Evolutionary conservation across 2,888 invertebrate genomes (phyloP).

Genomic region (Kryphioiulus occultus): DNA sequence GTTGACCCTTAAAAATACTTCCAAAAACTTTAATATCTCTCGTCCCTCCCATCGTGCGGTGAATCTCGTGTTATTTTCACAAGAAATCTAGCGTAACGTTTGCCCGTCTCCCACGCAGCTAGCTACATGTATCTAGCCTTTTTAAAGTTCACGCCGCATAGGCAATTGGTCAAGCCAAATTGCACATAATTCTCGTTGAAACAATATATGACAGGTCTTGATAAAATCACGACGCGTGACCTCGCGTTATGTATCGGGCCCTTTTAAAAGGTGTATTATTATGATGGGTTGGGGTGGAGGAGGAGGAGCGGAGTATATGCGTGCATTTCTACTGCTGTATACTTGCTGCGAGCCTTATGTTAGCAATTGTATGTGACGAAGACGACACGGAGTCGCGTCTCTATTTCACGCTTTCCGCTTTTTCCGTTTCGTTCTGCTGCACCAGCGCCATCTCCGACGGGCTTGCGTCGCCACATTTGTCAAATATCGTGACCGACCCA

Average conservation of each 20-base stretch:
- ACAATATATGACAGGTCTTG: slow-evolving; percentile 5
- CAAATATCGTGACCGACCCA: neutral
- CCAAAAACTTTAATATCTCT: neutral
- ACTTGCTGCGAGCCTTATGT: neutral
- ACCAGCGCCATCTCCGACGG: neutral
- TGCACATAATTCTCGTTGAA: slow-evolving; percentile 5
- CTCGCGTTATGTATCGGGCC: neutral
- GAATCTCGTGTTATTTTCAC: too few species aligned
- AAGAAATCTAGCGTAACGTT: too few species aligned
- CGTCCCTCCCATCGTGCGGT: neutral
- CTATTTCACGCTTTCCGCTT: slow-evolving; percentile 45
- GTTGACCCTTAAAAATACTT: neutral
- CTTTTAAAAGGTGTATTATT: neutral
- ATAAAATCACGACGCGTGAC: neutral
- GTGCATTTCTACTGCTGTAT: too few species aligned
- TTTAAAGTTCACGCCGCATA: neutral
- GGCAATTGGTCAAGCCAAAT: neutral
- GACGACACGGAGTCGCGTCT: slow-evolving; percentile 17
- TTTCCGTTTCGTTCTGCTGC: slow-evolving; percentile 42
- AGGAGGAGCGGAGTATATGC: neutral
- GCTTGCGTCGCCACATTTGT: neutral
- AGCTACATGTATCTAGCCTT: neutral
- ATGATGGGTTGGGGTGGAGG: neutral
- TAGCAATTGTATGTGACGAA: neutral
- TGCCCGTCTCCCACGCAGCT: too few species aligned